These are phyloP conservation scores for Takifugu bimaculatus DNA, from an alignment of 2,113 vertebrate genomes.

Conservation along the genomic window DNA sequence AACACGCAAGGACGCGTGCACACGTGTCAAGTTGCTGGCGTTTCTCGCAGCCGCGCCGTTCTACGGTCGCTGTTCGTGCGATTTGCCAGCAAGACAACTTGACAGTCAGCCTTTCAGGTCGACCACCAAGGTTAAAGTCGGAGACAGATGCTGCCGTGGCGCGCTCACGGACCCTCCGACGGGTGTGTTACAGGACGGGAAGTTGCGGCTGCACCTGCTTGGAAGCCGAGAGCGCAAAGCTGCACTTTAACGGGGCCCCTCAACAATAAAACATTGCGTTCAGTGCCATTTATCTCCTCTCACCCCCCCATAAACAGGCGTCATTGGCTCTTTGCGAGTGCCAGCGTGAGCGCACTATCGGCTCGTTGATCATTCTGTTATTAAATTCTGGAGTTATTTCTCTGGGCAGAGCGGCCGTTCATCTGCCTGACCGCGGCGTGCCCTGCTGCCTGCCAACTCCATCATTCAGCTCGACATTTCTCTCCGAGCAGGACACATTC, in stretches of 20 bases:
- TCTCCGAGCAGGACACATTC: conserved; percentile 49
- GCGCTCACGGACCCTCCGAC: no score
- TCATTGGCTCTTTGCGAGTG: neutral
- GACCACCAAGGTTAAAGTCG: conserved; percentile 54
- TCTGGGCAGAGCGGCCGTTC: neutral
- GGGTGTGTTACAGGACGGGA: neutral
- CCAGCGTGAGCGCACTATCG: conserved; percentile 1
- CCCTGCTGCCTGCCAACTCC: conserved; percentile 28
- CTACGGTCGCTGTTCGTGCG: conserved; percentile 22
- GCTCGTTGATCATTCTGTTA: neutral
- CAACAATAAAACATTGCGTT: neutral
- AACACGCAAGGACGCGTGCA: neutral
- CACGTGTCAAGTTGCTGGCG: neutral
- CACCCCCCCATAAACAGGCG: conserved; percentile 15
- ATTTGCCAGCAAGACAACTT: conserved; percentile 22
- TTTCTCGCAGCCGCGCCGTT: neutral
- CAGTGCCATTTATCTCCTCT: conserved; percentile 3
- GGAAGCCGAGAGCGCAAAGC: neutral
- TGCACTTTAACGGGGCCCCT: conserved; percentile 14
- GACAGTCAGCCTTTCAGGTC: conserved; percentile 43
- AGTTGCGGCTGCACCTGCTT: conserved; percentile 43
- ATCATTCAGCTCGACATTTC: conserved; percentile 42
- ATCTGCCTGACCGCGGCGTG: conserved; percentile 12
- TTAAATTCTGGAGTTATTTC: conserved; percentile 18
- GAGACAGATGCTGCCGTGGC: neutral